Conservation (phyloP, 2,113 vertebrate species). For the Erinaceus europaeus region DNA sequence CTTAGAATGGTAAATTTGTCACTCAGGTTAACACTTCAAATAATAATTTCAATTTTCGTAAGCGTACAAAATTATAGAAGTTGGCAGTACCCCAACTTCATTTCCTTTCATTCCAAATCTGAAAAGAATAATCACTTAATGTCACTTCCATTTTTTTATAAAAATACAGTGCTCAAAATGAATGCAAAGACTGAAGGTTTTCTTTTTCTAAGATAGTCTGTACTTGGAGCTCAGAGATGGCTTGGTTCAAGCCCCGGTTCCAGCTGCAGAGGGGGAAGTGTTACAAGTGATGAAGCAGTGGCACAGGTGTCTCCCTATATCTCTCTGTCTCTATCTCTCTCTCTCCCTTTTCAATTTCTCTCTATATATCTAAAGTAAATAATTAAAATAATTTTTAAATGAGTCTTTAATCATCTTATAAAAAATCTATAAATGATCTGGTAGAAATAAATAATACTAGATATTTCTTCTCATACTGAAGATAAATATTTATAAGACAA, state of each 20-base stretch:
- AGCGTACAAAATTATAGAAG: neutral
- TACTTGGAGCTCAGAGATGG: too few relatives aligned
- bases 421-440: neutral
- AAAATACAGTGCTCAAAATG: too few relatives aligned
- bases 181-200: too few relatives aligned
- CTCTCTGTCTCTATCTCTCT: too few relatives aligned
- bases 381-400: neutral
- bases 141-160: neutral
- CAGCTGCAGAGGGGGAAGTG: too few relatives aligned
- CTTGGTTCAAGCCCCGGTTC: too few relatives aligned
- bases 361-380: too few relatives aligned
- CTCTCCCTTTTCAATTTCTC: too few relatives aligned
- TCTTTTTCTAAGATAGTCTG: too few relatives aligned
- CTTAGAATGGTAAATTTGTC: neutral
- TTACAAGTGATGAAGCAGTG: too few relatives aligned
- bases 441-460: neutral
- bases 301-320: too few relatives aligned
- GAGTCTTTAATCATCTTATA: neutral
- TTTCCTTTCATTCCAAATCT: neutral
- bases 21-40: neutral
- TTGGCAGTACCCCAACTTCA: neutral
- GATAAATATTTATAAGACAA: neutral
- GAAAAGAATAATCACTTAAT: neutral
- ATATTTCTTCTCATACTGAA: neutral
- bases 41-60: neutral